A percentile compares a stretch with the other conserved stretches of the same genome.
Conservation (phyloP, 2,888 invertebrate genomes). For the Phlogophora meticulosa region DNA sequence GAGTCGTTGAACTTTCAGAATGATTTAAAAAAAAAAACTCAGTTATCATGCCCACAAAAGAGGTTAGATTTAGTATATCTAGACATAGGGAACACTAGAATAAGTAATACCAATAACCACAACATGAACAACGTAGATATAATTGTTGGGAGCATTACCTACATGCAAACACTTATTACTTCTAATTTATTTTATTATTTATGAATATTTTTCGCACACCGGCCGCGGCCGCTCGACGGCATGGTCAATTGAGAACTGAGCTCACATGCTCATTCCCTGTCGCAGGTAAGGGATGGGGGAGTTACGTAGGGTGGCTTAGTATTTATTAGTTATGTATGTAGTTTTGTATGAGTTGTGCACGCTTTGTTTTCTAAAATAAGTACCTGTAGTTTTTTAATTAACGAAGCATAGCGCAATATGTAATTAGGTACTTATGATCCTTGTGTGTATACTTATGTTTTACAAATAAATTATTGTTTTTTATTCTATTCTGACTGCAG, state of each 20-base stretch:
- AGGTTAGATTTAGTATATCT: conserved; percentile 77
- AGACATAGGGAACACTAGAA: conserved; percentile 84
- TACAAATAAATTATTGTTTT: too few relatives aligned
- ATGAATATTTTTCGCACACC: conserved; percentile 20
- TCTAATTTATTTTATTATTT: conserved; percentile 10
- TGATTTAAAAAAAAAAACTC: conserved; percentile 22
- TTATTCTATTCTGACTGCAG: too few relatives aligned
- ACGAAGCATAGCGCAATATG: too few relatives aligned
- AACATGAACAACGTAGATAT: conserved; percentile 83
- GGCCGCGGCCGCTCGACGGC: conserved; percentile 63
- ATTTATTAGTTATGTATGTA: conserved; percentile 17
- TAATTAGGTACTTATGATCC: too few relatives aligned
- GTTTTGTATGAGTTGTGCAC: conserved; percentile 1
- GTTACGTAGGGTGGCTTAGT: conserved; percentile 50
- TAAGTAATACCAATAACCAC: conserved; percentile 82
- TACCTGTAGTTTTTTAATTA: conserved; percentile 10
- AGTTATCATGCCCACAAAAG: conserved; percentile 57
- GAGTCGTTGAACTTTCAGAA: conserved; percentile 36
- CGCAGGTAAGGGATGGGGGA: conserved; percentile 48
- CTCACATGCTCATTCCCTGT: conserved; percentile 57
- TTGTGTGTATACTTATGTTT: too few relatives aligned
- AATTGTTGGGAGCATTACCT: conserved; percentile 75
- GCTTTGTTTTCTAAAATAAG: neutral
- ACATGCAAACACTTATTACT: conserved; percentile 5
- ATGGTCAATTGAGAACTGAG: conserved; percentile 71